These are phyloP conservation scores for Ceramica pisi DNA, from an alignment of 2,888 invertebrate genomes.

Conservation along the genomic window DNA sequence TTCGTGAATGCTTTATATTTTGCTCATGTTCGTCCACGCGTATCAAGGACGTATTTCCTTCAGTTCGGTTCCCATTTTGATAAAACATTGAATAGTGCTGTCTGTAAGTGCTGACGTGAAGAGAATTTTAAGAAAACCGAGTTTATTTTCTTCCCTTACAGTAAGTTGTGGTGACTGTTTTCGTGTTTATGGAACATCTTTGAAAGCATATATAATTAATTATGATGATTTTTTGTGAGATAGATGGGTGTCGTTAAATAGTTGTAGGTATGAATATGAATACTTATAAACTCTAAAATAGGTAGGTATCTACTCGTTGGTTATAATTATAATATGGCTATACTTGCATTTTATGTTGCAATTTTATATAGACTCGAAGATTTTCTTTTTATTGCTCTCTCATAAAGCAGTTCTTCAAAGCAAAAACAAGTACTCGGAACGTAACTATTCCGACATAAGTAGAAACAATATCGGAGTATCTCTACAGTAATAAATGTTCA, in stretches of 20 bases:
- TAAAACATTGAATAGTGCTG: constrained; percentile 58
- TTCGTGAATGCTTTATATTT: constrained; percentile 47
- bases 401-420: neutral
- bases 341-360: neutral
- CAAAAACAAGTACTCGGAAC: neutral
- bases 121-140: constrained; percentile 35
- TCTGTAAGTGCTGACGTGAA: constrained; percentile 57
- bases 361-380: neutral
- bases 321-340: neutral
- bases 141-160: constrained; percentile 9
- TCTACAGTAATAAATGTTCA: constrained; percentile 51
- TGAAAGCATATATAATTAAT: neutral
- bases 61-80: constrained; percentile 39
- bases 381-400: neutral
- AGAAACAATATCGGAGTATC: constrained; percentile 16
- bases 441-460: constrained; percentile 6
- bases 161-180: constrained; percentile 13
- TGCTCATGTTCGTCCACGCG: constrained; percentile 32
- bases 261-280: neutral
- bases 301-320: neutral
- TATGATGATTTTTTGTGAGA: neutral
- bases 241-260: no score
- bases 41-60: constrained; percentile 41
- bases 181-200: neutral
- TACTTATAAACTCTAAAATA: neutral